Evolutionary conservation across 2,113 vertebrate genomes (phyloP), one percentile per base, ranked within the genome.

Genomic region (Pavo muticus): DNA sequence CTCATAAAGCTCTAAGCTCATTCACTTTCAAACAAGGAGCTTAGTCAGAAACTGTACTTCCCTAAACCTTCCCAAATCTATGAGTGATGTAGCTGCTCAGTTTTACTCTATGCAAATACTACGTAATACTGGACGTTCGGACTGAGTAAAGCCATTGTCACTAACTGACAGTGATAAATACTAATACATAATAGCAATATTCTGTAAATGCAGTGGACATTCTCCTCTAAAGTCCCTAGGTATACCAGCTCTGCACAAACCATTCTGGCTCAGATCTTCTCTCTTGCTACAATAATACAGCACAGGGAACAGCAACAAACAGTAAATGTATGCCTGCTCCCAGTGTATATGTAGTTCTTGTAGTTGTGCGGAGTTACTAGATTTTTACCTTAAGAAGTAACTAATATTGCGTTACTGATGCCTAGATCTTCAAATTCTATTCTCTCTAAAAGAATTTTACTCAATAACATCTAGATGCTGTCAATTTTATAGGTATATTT

Each of bases 231-330:
- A 56, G 19, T 14, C 18, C 2, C 3, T 7, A 42, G 5, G 8
- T 30, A 42, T 4, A 39, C 2, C 2, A 1, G 1, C 76, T 59
- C 18, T 48, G 21, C 4, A 9, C 16, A 72, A 32, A 23, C 14
- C 3, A 73, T 77, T 18, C 37, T n/a, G 15, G 42, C 10, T 25
- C 30, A 7, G 10, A 25, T 44, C 25, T 48, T 13, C 15, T 13
- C 40, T 85, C 37, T 40, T 70, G 30, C 8, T 75, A 24, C 11
- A 59, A 39, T 20, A 60, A 1, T 50, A 13, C 10, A 60, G 24
- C 25, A 32, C 23, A 45, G 10, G 10, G 11, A 80, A 40, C 9
- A 59, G 14, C 11, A 10, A 65, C 32, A 69, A 64, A 69, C 1
- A 4, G 30, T 56, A 75, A 59, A 30, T 20, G 6, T 32, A 59